phyloP scores from a whole-genome alignment of 1,140 invertebrate genomes.

The Eriosoma lanigerum region DNA sequence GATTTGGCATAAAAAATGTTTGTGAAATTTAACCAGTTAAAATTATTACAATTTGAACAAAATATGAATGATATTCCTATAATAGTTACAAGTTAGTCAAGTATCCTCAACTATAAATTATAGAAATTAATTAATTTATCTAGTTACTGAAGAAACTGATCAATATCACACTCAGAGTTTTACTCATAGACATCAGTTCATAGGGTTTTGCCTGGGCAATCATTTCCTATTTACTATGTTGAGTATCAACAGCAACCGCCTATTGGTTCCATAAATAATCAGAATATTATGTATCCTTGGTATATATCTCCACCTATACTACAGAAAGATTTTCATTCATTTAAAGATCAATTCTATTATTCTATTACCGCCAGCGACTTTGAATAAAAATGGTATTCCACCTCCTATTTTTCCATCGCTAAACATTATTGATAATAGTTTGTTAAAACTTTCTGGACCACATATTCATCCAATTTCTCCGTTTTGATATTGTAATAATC shows the following conservation, averaged over 20 bases:
- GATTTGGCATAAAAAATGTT: slow-evolving; percentile 69
- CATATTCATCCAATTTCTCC: background rate
- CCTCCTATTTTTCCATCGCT: background rate
- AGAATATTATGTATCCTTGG: slow-evolving; percentile 23
- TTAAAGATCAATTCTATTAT: background rate
- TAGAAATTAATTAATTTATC: background rate
- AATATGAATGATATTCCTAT: background rate
- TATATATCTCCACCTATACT: background rate
- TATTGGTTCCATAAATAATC: too few relatives aligned
- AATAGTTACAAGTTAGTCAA: slow-evolving; percentile 1
- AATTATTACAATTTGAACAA: slow-evolving; percentile 25
- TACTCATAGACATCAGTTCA: background rate
- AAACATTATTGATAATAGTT: background rate
- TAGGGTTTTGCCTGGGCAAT: background rate
- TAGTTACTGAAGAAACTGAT: background rate
- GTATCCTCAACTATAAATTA: background rate
- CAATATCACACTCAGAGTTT: background rate
- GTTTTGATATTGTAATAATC: background rate
- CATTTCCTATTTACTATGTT: slow-evolving; percentile 8
- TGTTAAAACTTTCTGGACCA: background rate
- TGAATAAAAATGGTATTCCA: background rate
- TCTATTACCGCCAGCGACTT: background rate
- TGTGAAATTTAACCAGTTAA: slow-evolving; percentile 17
- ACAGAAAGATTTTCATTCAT: background rate
- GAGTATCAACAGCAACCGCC: slow-evolving; percentile 15